Evolutionary conservation across 2,113 vertebrate species (phyloP).

Genomic region (Rhegmatorhina hoffmannsi): DNA sequence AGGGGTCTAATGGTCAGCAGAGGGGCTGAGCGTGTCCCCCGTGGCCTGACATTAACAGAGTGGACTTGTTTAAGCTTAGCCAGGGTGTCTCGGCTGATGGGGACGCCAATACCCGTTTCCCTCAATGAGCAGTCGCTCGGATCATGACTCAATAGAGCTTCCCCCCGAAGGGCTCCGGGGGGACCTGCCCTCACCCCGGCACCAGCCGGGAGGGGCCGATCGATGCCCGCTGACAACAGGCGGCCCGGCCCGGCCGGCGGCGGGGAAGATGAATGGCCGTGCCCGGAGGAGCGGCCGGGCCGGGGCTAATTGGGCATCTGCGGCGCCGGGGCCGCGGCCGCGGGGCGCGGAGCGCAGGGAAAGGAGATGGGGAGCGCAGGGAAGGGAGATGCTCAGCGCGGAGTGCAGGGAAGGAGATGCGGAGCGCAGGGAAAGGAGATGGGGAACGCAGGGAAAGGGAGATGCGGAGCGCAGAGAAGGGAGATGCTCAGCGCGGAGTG

Average conservation of each 20-base stretch:
- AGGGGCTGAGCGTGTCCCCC: constrained; percentile 75
- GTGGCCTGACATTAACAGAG: constrained; percentile 79
- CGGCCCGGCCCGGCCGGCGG: background rate
- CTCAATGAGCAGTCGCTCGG: constrained; percentile 76
- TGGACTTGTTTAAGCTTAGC: constrained; percentile 79
- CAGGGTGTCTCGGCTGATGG: constrained; percentile 77
- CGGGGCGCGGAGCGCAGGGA: too few species aligned
- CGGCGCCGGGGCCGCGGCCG: too few species aligned
- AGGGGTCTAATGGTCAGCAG: constrained; percentile 79
- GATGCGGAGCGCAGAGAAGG: too few species aligned
- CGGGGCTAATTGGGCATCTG: background rate
- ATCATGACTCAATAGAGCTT: constrained; percentile 77
- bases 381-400: too few species aligned
- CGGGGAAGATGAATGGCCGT: too few species aligned
- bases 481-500: too few species aligned
- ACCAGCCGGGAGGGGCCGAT: constrained; percentile 70
- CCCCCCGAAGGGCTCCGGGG: constrained; percentile 70
- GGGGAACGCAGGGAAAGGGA: too few species aligned
- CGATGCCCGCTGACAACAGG: constrained; percentile 76
- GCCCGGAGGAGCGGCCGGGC: too few species aligned
- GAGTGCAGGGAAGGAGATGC: too few species aligned
- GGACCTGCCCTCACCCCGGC: constrained; percentile 74
- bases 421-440: too few species aligned
- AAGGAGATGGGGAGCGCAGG: too few species aligned
- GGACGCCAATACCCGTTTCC: constrained; percentile 81